Conservation (phyloP, 2,888 invertebrate species). For the Limnephilus rhombicus region DNA sequence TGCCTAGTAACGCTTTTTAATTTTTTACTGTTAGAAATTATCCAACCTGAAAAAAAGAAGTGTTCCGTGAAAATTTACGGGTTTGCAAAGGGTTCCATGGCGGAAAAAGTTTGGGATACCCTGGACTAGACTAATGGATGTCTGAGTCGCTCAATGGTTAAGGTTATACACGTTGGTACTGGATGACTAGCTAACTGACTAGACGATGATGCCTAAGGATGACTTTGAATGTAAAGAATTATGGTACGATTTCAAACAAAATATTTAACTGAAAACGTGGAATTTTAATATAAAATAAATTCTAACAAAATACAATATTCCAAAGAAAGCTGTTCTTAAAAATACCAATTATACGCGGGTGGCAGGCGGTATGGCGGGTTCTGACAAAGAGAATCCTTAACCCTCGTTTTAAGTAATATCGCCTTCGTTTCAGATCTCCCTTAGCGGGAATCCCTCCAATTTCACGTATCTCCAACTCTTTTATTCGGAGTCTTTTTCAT, state of each 20-base stretch:
- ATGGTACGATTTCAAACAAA: not conserved
- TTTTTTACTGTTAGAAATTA: no score
- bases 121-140: no score
- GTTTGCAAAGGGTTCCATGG: no score
- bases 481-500: constrained; percentile 24
- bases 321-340: not conserved
- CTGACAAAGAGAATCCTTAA: not conserved
- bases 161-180: no score
- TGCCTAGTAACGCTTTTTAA: no score
- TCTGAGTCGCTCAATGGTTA: no score
- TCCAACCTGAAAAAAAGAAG: no score
- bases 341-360: not conserved
- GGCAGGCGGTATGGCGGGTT: not conserved
- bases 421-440: not conserved
- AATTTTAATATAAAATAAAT: not conserved
- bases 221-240: not conserved
- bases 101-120: no score
- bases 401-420: not conserved
- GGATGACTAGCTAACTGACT: no score
- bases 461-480: constrained; percentile 32
- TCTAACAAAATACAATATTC: not conserved
- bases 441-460: not conserved
- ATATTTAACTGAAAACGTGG: not conserved
- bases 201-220: no score
- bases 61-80: no score